Evolutionary conservation across 2,888 invertebrate species (phyloP).

Genomic region (Conchocele bisecta): DNA sequence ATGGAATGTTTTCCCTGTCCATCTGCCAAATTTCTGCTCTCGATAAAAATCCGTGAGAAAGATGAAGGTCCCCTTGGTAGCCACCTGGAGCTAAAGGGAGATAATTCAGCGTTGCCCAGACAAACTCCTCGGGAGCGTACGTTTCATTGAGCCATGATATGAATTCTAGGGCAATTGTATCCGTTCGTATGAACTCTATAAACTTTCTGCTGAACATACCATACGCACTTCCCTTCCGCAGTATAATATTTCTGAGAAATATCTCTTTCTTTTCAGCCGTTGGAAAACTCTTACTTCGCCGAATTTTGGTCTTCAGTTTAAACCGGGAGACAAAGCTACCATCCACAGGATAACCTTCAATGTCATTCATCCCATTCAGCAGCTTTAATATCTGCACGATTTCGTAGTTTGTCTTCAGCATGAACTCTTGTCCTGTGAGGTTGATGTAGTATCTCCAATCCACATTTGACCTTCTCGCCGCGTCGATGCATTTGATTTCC

Average conservation of each 20-base stretch:
- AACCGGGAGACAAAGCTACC: conserved; percentile 38
- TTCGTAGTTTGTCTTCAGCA: conserved; percentile 79
- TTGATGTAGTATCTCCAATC: conserved; percentile 72
- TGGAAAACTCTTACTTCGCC: conserved; percentile 29
- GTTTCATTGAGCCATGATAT: conserved; percentile 61
- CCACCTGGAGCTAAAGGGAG: conserved; percentile 65
- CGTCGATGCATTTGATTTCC: conserved; percentile 67
- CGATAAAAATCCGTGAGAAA: conserved; percentile 57
- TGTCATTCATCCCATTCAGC: conserved; percentile 78
- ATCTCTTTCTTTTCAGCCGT: conserved; percentile 18
- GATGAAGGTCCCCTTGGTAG: conserved; percentile 62
- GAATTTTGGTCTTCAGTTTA: conserved; percentile 25
- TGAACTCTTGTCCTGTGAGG: conserved; percentile 79
- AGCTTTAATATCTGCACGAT: conserved; percentile 76
- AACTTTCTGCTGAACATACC: conserved; percentile 58
- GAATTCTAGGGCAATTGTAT: conserved; percentile 46
- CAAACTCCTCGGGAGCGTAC: conserved; percentile 61
- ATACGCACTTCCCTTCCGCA: conserved; percentile 60
- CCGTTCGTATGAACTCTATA: conserved; percentile 59
- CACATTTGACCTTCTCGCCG: conserved; percentile 12
- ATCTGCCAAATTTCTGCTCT: conserved; percentile 66
- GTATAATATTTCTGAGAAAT: conserved; percentile 18
- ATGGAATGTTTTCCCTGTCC: conserved; percentile 48
- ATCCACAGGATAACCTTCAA: conserved; percentile 50
- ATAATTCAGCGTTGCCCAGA: conserved; percentile 62